A percentile compares a stretch with the other conserved stretches of the same genome.
Evolutionary conservation across 2,888 invertebrate species (phyloP).

Genomic region (Spodoptera picta): DNA sequence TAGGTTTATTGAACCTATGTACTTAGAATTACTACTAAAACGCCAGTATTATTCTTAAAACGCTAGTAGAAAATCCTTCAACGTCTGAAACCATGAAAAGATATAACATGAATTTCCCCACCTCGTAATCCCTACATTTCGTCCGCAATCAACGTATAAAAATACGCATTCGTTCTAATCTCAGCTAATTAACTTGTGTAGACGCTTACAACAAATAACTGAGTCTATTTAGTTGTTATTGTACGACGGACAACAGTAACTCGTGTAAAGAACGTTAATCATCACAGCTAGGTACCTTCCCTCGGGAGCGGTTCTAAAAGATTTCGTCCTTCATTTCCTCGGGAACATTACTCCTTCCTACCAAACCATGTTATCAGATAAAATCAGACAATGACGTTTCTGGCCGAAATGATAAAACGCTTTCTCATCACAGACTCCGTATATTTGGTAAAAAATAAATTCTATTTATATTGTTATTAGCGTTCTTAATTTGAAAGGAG

Average conservation of each 20-base stretch:
- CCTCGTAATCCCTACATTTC: constrained; percentile 17
- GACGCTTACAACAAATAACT: constrained; percentile 56
- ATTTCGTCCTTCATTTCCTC: constrained; percentile 79
- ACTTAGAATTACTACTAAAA: no score
- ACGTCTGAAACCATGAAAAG: no score
- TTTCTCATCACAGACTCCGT: constrained; percentile 47
- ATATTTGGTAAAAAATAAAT: constrained; percentile 51
- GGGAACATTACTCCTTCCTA: constrained; percentile 75
- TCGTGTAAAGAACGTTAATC: constrained; percentile 76
- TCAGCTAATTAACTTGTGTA: constrained; percentile 55
- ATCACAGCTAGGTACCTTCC: constrained; percentile 60
- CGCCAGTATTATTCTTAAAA: no score
- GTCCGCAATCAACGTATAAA: constrained; percentile 25
- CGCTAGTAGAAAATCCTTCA: no score
- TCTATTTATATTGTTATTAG: constrained; percentile 42
- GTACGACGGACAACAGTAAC: constrained; percentile 65
- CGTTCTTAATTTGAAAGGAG: constrained; percentile 37
- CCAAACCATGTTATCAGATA: constrained; percentile 72
- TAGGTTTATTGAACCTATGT: no score
- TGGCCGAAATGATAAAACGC: constrained; percentile 61
- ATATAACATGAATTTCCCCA: not conserved
- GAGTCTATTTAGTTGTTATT: constrained; percentile 64
- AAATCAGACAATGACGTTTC: constrained; percentile 72
- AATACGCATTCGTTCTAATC: constrained; percentile 53
- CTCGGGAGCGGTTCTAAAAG: constrained; percentile 62